Evolutionary conservation across 2,797 vertebrate genomes (phyloP), one percentile per base, ranked within the genome.

Genomic region (Chloroceryle inda): DNA sequence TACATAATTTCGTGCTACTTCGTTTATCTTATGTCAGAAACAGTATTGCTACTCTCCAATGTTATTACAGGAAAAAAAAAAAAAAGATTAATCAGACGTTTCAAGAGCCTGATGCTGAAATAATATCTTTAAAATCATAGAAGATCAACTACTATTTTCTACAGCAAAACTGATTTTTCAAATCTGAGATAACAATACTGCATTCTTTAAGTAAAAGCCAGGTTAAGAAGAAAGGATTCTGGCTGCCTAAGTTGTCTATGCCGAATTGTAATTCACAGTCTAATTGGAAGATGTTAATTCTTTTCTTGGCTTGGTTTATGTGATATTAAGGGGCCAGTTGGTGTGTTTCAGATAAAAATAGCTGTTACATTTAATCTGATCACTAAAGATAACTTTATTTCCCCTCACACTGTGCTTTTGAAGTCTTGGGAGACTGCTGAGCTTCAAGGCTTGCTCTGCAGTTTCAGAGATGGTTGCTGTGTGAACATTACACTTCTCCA

Each of bases 21-120:
- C 45, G 0, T 97, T 97, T 94, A 53, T 97, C 94, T 94, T 67
- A 35, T 92, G 91, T 92, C 94, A 94, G 89, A 88, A 94, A 63
- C 74, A 92, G 84, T 93, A 88, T 83, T 94, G 50, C 69, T 82
- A 29, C 38, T 95, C 71, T 93, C 3, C 12, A 74, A 49, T 11
- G 5, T 92, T 95, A 90, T 93, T 92, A 53, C 44, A 66, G 63
- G 40, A 13, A 76, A 80, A 71, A 76, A 79, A 79, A 40, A 67
- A 59, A 79, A 95, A 95, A 92, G 86, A 96, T 85, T 73, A 95
- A 91, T 95, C 84, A 84, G 91, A 50, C 21, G 31, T 26, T 97
- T 97, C 75, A 68, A 79, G 95, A 75, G 19, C 77, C 52, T 79
- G 55, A 45, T 77, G 33, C 27, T 88, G 71, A 89, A 86, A 62